A percentile compares a stretch with the other conserved stretches of the same genome.
Evolutionary conservation across 2,797 vertebrate species (phyloP).

Genomic region (Pogoniulus pusillus): DNA sequence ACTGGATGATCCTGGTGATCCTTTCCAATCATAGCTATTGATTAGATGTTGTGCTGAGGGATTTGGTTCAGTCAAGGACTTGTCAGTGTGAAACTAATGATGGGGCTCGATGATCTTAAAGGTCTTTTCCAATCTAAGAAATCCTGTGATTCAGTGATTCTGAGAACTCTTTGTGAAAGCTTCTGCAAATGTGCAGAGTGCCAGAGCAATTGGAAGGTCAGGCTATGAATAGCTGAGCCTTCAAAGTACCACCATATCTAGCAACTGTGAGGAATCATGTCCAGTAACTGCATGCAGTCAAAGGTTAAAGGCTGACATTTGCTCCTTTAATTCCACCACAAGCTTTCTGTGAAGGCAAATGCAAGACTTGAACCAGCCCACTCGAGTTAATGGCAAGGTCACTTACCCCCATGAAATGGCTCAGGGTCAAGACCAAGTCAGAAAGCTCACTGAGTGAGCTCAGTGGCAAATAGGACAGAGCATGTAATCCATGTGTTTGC

Average conservation of each 20-base stretch:
- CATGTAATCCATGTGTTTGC: background rate
- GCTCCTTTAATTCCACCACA: background rate
- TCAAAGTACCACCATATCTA: background rate
- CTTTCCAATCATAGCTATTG: too few species aligned
- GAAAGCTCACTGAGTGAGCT: background rate
- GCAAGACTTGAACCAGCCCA: background rate
- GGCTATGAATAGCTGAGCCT: background rate
- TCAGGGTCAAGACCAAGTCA: background rate
- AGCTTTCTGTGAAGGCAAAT: background rate
- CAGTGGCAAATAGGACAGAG: background rate
- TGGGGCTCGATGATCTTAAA: too few species aligned
- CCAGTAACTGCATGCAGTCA: rapidly evolving
- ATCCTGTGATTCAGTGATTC: too few species aligned
- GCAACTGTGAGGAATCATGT: background rate
- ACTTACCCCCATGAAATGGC: rapidly evolving
- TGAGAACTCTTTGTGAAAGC: background rate
- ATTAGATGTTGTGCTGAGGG: too few species aligned
- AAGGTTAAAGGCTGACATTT: background rate
- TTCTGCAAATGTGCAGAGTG: background rate
- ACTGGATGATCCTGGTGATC: too few species aligned
- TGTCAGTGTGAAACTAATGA: too few species aligned
- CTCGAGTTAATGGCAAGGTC: background rate
- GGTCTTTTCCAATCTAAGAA: too few species aligned
- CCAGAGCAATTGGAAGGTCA: background rate
- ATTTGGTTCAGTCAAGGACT: too few species aligned